Conservation (phyloP, 2,888 invertebrate species). For the Creontiades dilutus region DNA sequence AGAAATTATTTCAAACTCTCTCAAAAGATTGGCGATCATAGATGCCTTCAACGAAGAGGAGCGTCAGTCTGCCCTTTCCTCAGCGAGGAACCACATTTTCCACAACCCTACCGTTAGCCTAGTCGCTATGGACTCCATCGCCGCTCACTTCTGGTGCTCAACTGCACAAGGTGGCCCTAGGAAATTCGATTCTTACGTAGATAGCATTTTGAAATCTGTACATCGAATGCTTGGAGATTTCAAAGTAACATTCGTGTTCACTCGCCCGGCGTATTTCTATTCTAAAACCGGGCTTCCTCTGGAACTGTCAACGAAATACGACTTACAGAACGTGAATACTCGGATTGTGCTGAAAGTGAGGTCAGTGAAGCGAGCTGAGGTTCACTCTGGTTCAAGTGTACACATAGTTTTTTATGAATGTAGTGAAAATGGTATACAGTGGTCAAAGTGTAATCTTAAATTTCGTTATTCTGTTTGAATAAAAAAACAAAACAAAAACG, state of each 20-base stretch:
- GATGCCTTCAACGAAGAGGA: slow-evolving; percentile 79
- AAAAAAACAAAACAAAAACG: too few species aligned
- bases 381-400: slow-evolving; percentile 21
- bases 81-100: slow-evolving; percentile 75
- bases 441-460: slow-evolving; percentile 35
- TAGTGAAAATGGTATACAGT: slow-evolving; percentile 53
- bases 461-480: too few species aligned
- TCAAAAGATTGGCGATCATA: slow-evolving; percentile 78
- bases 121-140: slow-evolving; percentile 80
- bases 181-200: slow-evolving; percentile 77
- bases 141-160: slow-evolving; percentile 81
- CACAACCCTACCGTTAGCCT: slow-evolving; percentile 78
- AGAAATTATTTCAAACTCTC: slow-evolving; percentile 76
- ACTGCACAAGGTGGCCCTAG: slow-evolving; percentile 75
- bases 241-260: slow-evolving; percentile 81
- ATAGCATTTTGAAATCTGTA: slow-evolving; percentile 78
- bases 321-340: slow-evolving; percentile 65
- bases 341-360: slow-evolving; percentile 54
- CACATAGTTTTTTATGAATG: slow-evolving; percentile 39
- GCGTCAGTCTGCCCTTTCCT: slow-evolving; percentile 78
- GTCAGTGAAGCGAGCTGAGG: slow-evolving; percentile 20
- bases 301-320: slow-evolving; percentile 61
- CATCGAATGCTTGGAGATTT: slow-evolving; percentile 80
- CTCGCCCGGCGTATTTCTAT: slow-evolving; percentile 80
- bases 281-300: slow-evolving; percentile 68